Evolutionary conservation across 1,140 invertebrate species (phyloP), one percentile per base, ranked within the genome.

Genomic region (Formica selysi): DNA sequence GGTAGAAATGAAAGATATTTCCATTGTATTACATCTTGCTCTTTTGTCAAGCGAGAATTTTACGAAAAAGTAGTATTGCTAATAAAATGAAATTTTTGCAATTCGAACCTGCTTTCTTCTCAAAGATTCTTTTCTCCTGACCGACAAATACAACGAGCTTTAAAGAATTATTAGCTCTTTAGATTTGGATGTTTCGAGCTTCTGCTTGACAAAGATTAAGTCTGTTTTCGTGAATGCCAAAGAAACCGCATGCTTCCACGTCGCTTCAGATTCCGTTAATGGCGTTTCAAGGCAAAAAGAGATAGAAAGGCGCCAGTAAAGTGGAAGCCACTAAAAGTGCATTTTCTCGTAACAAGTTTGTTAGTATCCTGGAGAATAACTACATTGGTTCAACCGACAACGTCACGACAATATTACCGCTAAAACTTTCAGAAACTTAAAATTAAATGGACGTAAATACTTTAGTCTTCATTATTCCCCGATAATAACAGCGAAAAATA

Each of bases 321-420:
- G 68, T 83, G 57, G 19, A 62, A 62, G 38, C n/a, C 79, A 19
- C 79, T 83, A 61, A 83, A 83, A 83, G 68, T 83, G 68, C 79
- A 73, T 83, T 74, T 74, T 74, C 79, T 48, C 38, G 68, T 83
- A 73, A 83, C 79, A 73, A 83, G 79, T 83, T 83, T 61, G 67
- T 36, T 48, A 61, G 38, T 74, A 71, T 44, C 68, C 22, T 13
- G n/a, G 29, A 32, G 36, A 57, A 61, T 61, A 83, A 74, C 26
- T 44, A 61, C 41, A 16, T 48, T 19, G 54, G 6, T 61, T 29
- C 19, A 19, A 38, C 32, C 13, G 13, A 13, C 68, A 44, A 38
- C 67, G 62, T 71, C 38, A n/a, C 44, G 68, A 74, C 61, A 73
- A 83, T 26, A 19, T 73, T 54, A 73, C 13, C 11, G 38, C 13